These are phyloP conservation scores for Coecobrya sp. DNA, from an alignment of 2,888 invertebrate genomes.

Conservation along the genomic window DNA sequence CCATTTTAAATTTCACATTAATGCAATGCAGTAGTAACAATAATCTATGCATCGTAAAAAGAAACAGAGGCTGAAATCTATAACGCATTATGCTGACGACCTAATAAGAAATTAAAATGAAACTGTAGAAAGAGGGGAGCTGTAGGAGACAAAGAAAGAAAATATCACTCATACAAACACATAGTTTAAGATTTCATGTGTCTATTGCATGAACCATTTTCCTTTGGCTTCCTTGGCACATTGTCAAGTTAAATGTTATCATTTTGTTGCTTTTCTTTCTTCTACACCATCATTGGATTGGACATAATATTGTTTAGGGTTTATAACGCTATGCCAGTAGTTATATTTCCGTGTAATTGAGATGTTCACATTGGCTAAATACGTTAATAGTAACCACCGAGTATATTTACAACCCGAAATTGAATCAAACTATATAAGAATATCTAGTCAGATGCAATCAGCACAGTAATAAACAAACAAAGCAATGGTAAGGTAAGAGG, in stretches of 20 bases:
- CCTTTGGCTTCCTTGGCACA: constrained; percentile 42
- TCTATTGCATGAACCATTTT: background rate
- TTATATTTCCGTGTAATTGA: background rate
- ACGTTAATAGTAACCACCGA: background rate
- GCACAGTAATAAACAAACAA: no score
- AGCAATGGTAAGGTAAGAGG: no score
- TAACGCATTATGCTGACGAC: no score
- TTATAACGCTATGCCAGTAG: no score
- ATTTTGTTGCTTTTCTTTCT: background rate
- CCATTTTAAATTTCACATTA: no score
- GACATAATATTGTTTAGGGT: background rate
- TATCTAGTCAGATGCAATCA: background rate
- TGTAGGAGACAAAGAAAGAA: no score
- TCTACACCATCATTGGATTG: background rate
- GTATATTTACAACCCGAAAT: background rate
- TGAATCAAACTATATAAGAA: background rate
- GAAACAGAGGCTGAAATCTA: no score
- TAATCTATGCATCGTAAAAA: no score
- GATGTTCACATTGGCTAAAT: background rate
- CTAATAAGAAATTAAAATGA: no score
- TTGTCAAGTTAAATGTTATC: constrained; percentile 46
- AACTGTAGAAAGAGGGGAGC: no score
- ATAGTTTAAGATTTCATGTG: background rate
- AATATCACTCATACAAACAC: background rate
- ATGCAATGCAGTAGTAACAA: no score